These are phyloP conservation scores for Subacronicta megacephala DNA, from an alignment of 2,888 invertebrate species.

Conservation along the genomic window DNA sequence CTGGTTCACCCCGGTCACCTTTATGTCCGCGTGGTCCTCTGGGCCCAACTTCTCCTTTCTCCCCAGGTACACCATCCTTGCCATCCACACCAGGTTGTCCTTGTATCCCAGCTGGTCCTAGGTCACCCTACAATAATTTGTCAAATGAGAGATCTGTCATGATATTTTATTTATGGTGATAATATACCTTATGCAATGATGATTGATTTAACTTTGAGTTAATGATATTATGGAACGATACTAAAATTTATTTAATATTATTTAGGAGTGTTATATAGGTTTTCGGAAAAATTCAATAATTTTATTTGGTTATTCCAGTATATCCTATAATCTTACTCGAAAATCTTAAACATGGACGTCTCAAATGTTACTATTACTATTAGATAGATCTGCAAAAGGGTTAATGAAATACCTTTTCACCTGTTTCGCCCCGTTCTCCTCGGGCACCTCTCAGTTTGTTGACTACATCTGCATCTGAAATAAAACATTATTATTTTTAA, in stretches of 20 bases:
- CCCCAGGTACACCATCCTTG: slow-evolving; percentile 90
- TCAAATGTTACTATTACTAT: too few relatives aligned
- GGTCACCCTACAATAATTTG: slow-evolving; percentile 88
- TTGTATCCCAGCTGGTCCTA: slow-evolving; percentile 89
- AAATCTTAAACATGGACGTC: too few relatives aligned
- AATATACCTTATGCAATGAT: neutral
- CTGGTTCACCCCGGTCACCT: slow-evolving; percentile 89
- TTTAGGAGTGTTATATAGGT: too few relatives aligned
- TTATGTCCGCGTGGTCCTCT: slow-evolving; percentile 76
- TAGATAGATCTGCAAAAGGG: slow-evolving; percentile 28
- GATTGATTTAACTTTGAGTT: too few relatives aligned
- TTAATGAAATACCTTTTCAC: slow-evolving; percentile 67
- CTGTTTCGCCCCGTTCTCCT: slow-evolving; percentile 70
- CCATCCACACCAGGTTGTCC: slow-evolving; percentile 72
- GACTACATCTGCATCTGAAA: slow-evolving; percentile 70
- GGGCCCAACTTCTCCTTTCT: slow-evolving; percentile 85
- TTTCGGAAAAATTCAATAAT: too few relatives aligned
- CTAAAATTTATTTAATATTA: too few relatives aligned
- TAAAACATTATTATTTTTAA: slow-evolving; percentile 9
- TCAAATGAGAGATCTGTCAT: slow-evolving; percentile 10
- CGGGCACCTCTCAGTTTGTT: slow-evolving; percentile 72
- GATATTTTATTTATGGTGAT: neutral
- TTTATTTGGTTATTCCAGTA: too few relatives aligned
- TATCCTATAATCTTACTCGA: too few relatives aligned
- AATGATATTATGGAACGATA: too few relatives aligned